These are phyloP conservation scores for Xestia c-nigrum DNA, from an alignment of 2,888 invertebrate species.

Conservation along the genomic window DNA sequence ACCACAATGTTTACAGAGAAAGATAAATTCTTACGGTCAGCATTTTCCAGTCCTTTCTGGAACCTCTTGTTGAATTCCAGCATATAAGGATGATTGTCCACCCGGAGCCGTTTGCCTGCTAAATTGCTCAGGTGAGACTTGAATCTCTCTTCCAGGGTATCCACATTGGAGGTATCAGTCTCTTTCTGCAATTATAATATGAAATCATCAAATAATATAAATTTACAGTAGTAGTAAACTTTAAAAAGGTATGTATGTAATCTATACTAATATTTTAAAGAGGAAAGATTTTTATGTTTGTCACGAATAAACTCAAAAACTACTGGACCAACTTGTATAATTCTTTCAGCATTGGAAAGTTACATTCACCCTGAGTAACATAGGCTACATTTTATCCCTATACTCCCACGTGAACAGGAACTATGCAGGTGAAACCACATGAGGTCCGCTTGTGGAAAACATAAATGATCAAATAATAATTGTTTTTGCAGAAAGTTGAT, in stretches of 20 bases:
- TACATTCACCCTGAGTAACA: too few species aligned
- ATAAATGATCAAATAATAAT: too few species aligned
- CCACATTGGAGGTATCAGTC: conserved; percentile 78
- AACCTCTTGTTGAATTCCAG: conserved; percentile 76
- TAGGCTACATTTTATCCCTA: too few species aligned
- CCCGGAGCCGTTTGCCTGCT: conserved; percentile 72
- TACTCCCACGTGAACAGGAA: too few species aligned
- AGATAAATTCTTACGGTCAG: conserved; percentile 70
- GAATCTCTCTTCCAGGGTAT: conserved; percentile 77
- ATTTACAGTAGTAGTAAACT: not conserved
- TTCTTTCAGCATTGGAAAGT: too few species aligned
- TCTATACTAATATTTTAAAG: too few species aligned
- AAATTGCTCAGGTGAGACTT: conserved; percentile 72
- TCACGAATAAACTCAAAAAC: too few species aligned
- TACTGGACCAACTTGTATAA: too few species aligned
- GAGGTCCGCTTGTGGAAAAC: too few species aligned
- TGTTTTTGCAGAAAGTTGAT: not conserved
- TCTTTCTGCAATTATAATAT: conserved; percentile 72
- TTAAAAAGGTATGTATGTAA: too few species aligned
- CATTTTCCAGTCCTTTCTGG: conserved; percentile 69
- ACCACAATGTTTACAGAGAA: not conserved
- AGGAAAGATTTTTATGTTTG: too few species aligned
- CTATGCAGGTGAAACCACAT: too few species aligned
- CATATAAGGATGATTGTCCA: conserved; percentile 81
- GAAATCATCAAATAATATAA: not conserved